Evolutionary conservation across 2,797 vertebrate species (phyloP).

Genomic region (Eulemur rubriventer): DNA sequence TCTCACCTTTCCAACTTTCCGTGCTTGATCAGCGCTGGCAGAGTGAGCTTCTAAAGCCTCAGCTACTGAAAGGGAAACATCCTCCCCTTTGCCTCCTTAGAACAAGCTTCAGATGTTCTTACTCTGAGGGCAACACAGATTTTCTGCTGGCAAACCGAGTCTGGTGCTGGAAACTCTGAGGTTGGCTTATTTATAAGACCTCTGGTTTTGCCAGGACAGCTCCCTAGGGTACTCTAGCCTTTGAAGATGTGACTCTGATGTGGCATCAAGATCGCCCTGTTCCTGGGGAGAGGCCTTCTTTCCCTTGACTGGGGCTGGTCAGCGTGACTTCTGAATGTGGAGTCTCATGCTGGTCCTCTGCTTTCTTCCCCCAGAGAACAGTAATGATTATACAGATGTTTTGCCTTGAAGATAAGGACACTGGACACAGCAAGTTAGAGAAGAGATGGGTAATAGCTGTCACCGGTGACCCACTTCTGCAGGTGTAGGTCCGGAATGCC

Average conservation of each 20-base stretch:
- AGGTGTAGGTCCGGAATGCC: neutral
- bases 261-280: neutral
- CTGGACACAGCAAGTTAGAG: neutral
- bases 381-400: conserved; percentile 22
- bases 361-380: conserved; percentile 38
- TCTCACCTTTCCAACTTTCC: neutral
- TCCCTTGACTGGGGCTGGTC: neutral
- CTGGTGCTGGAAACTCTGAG: neutral
- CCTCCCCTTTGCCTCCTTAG: neutral
- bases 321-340: neutral
- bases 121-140: neutral
- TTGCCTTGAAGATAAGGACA: conserved; percentile 36
- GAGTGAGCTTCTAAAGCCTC: neutral
- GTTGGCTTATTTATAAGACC: neutral
- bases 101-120: neutral
- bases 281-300: neutral
- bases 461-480: neutral
- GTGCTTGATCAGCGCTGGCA: neutral
- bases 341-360: neutral
- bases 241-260: neutral
- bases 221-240: neutral
- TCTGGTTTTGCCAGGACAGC: neutral
- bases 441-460: neutral
- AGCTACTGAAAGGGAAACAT: neutral
- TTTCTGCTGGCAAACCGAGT: neutral